A percentile compares a stretch with the other conserved stretches of the same genome.
These are phyloP conservation scores for Salpingus planirostris DNA, from an alignment of 2,888 invertebrate species.

Conservation along the genomic window DNA sequence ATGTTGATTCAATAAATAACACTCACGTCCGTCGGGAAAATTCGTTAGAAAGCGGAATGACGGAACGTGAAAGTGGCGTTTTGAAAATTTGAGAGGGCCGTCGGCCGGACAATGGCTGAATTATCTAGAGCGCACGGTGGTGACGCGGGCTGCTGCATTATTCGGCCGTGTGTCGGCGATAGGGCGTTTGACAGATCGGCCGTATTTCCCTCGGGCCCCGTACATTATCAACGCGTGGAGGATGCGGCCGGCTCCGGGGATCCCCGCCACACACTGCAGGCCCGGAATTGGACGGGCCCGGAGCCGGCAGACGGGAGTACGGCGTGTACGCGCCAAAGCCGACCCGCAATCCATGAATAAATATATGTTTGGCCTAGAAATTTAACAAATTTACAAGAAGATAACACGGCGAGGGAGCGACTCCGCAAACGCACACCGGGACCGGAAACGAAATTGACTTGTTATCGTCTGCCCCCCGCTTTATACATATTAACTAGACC, in stretches of 20 bases:
- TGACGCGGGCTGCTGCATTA: too few relatives aligned
- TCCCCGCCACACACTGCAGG: conserved; percentile 3
- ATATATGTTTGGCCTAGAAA: conserved; percentile 21
- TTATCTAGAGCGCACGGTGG: too few relatives aligned
- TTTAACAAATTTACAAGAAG: conserved; percentile 17
- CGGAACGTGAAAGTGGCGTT: too few relatives aligned
- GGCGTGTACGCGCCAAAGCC: conserved; percentile 8
- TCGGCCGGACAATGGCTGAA: too few relatives aligned
- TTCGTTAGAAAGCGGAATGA: too few relatives aligned
- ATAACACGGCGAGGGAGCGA: conserved; percentile 10
- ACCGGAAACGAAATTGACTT: conserved; percentile 14
- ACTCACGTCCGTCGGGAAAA: too few relatives aligned
- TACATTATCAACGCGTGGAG: conserved; percentile 27
- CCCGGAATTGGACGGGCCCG: conserved; percentile 5
- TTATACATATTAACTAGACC: conserved; percentile 12
- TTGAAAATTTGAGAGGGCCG: too few relatives aligned
- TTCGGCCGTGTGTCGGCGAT: conserved; percentile 2
- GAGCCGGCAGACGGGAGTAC: conserved; percentile 6
- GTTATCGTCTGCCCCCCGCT: conserved; percentile 12
- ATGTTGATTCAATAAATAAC: too few relatives aligned
- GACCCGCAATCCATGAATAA: conserved; percentile 24
- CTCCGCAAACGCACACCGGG: conserved; percentile 7
- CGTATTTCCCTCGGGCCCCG: conserved; percentile 29
- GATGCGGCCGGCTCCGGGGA: conserved; percentile 19
- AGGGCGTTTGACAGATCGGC: conserved; percentile 30